A percentile compares a stretch with the other conserved stretches of the same genome.
phyloP scores from a whole-genome alignment of 2,113 vertebrate species.

The Boleophthalmus pectinirostris region DNA sequence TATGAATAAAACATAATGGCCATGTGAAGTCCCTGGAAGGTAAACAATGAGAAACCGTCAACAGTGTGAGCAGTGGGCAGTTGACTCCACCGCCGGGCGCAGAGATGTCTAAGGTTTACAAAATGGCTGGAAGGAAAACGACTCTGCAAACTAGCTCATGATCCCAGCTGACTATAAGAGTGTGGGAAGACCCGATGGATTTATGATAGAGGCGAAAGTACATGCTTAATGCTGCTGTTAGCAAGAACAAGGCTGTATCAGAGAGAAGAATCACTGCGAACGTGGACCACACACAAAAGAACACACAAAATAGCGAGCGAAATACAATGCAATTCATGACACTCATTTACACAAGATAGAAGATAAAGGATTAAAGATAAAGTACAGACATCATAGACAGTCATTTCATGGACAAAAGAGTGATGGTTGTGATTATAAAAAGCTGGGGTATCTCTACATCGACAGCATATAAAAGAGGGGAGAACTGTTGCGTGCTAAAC shows the following conservation, averaged over 20 bases:
- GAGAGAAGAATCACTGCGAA: slow-evolving; percentile 39
- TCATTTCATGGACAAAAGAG: slow-evolving; percentile 65
- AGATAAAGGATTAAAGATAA: slow-evolving; percentile 43
- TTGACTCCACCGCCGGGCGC: slow-evolving; percentile 41
- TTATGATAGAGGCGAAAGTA: slow-evolving; percentile 43
- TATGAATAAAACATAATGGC: slow-evolving; percentile 5
- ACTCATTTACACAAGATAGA: slow-evolving; percentile 35
- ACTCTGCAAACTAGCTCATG: slow-evolving; percentile 34
- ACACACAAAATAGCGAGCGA: slow-evolving; percentile 42
- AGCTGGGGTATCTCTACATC: slow-evolving; percentile 33
- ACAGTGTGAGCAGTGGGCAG: slow-evolving; percentile 47
- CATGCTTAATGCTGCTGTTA: slow-evolving; percentile 63
- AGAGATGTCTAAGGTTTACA: slow-evolving; percentile 47
- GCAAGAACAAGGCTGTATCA: slow-evolving; percentile 52
- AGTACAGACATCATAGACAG: slow-evolving; percentile 53
- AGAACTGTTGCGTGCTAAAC: slow-evolving; percentile 21
- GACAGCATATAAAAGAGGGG: slow-evolving; percentile 16
- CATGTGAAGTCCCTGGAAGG: slow-evolving; percentile 44
- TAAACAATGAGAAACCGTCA: slow-evolving; percentile 32
- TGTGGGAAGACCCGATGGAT: slow-evolving; percentile 62
- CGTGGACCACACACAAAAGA: slow-evolving; percentile 44
- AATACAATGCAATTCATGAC: slow-evolving; percentile 60
- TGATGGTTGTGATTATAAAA: slow-evolving; percentile 34
- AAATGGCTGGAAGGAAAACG: slow-evolving; percentile 32
- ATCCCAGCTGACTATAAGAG: slow-evolving; percentile 46